Evolutionary conservation across 2,113 vertebrate species (phyloP).

Genomic region (Microcebus tavaratra): DNA sequence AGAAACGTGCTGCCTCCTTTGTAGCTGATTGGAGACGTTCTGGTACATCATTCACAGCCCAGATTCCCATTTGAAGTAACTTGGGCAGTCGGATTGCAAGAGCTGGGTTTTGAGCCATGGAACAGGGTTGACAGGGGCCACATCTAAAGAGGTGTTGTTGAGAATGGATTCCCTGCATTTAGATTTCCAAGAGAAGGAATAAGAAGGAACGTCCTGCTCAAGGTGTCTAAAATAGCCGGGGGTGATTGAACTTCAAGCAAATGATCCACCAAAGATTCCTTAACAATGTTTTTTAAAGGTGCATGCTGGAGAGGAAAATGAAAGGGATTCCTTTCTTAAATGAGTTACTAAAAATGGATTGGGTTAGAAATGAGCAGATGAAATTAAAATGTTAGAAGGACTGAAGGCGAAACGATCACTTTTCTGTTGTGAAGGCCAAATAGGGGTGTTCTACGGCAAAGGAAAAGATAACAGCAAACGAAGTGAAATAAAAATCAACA

Average conservation of each 20-base stretch:
- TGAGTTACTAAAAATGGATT: not conserved
- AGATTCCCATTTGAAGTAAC: not conserved
- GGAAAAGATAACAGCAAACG: not conserved
- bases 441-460: not conserved
- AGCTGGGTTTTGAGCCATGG: not conserved
- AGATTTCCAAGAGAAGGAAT: not conserved
- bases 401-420: not conserved
- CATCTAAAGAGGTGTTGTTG: not conserved
- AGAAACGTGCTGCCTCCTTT: not conserved
- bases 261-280: not conserved
- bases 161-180: not conserved
- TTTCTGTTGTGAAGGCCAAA: not conserved
- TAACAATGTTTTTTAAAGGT: not conserved
- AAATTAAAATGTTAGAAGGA: not conserved
- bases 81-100: not conserved
- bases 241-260: not conserved
- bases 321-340: not conserved
- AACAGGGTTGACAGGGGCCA: not conserved
- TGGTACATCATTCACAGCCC: not conserved
- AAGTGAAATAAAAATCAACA: not conserved
- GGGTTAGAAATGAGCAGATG: not conserved
- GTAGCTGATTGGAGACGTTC: not conserved
- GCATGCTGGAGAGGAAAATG: not conserved
- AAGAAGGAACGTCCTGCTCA: not conserved
- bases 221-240: not conserved